Conservation (phyloP, 2,113 vertebrate species). For the Tamias sibiricus region DNA sequence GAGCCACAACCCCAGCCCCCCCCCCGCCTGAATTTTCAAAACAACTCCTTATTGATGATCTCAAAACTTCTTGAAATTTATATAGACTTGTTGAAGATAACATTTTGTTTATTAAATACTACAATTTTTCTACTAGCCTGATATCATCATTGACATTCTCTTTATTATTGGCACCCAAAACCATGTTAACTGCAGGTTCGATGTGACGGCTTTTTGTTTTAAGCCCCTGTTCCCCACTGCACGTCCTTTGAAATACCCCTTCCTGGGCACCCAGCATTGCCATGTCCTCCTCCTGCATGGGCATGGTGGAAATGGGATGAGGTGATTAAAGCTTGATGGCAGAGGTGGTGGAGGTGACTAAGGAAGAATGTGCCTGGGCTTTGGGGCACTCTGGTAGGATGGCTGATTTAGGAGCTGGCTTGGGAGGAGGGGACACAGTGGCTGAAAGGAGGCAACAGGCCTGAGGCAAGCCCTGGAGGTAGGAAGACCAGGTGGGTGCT, state of each 20-base stretch:
- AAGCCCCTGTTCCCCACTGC: neutral
- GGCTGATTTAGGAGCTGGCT: no score
- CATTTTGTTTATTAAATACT: neutral
- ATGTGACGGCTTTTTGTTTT: neutral
- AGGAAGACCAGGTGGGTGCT: neutral
- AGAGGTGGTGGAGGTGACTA: rapidly evolving
- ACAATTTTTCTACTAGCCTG: neutral
- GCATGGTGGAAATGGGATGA: neutral
- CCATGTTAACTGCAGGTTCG: neutral
- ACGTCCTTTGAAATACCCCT: neutral
- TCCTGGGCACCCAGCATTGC: no score
- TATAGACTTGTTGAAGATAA: neutral
- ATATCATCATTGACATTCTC: neutral
- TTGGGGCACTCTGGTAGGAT: neutral
- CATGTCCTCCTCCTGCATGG: rapidly evolving
- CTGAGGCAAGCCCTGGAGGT: neutral
- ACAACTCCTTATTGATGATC: neutral
- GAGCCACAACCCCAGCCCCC: no score
- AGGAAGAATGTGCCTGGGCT: neutral
- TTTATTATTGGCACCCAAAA: neutral
- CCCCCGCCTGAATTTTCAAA: no score
- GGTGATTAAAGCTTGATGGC: neutral
- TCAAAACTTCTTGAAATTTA: slow-evolving; percentile 33
- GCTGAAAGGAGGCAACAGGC: neutral
- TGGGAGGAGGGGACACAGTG: neutral